Conservation (phyloP, 2,888 invertebrate genomes). For the Choristoneura rosaceana region DNA sequence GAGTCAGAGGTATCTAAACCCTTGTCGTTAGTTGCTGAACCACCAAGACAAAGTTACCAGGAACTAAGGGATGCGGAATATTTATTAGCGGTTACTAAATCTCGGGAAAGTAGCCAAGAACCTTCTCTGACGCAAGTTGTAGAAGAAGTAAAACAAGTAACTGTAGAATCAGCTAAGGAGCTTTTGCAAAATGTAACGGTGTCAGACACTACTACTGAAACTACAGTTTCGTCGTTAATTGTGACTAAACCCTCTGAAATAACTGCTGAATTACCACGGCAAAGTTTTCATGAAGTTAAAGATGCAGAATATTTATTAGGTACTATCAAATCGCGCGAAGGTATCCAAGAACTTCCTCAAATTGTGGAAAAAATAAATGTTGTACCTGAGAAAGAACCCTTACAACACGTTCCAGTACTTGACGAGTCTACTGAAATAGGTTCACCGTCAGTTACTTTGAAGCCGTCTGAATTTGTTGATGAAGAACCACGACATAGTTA, state of each 20-base stretch:
- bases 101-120: slow-evolving; percentile 48
- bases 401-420: not conserved
- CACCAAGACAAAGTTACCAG: slow-evolving; percentile 50
- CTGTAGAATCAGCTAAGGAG: slow-evolving; percentile 25
- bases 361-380: slow-evolving; percentile 18
- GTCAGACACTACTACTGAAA: no score
- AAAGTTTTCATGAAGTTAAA: slow-evolving; percentile 53
- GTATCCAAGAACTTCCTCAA: slow-evolving; percentile 45
- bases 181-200: no score
- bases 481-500: slow-evolving; percentile 48
- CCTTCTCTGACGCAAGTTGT: slow-evolving; percentile 31
- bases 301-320: slow-evolving; percentile 59
- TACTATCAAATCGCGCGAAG: slow-evolving; percentile 47
- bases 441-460: not conserved
- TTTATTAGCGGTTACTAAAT: slow-evolving; percentile 50
- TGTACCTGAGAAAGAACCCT: not conserved
- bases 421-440: not conserved
- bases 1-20: not conserved
- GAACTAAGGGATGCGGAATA: slow-evolving; percentile 58
- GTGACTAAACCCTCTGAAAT: not conserved
- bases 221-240: not conserved
- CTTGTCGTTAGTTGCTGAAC: slow-evolving; percentile 32
- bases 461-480: not conserved
- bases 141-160: slow-evolving; percentile 22
- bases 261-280: slow-evolving; percentile 39